A percentile compares a stretch with the other conserved stretches of the same genome.
Evolutionary conservation across 2,888 invertebrate species (phyloP).

Genomic region (Drosophila picticornis): DNA sequence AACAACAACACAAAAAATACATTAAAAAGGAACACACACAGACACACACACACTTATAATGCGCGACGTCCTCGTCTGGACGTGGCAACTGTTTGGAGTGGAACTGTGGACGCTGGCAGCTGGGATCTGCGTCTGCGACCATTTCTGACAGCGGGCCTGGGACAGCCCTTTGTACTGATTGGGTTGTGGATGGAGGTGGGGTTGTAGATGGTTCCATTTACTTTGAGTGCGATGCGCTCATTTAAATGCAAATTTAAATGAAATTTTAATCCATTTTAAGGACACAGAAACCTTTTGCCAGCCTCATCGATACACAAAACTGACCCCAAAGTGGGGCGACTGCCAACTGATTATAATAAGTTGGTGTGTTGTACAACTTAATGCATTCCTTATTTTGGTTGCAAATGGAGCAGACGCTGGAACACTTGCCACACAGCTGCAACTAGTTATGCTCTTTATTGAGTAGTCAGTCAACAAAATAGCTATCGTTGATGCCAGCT

Average conservation of each 20-base stretch:
- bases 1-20: slow-evolving; percentile 7
- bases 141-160: slow-evolving; percentile 21
- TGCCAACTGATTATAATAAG: slow-evolving; percentile 46
- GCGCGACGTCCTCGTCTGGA: slow-evolving; percentile 52
- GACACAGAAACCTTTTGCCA: slow-evolving; percentile 63
- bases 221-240: slow-evolving; percentile 78
- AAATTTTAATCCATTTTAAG: slow-evolving; percentile 84
- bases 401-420: slow-evolving; percentile 7
- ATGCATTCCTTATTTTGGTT: slow-evolving; percentile 24
- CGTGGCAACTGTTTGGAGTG: slow-evolving; percentile 37
- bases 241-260: slow-evolving; percentile 85
- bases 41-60: slow-evolving; percentile 51
- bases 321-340: slow-evolving; percentile 24
- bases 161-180: slow-evolving; percentile 49
- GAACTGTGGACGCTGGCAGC: slow-evolving; percentile 15
- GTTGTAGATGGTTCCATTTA: slow-evolving; percentile 44
- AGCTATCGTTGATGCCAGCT: slow-evolving; percentile 30
- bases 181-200: not conserved
- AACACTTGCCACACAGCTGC: slow-evolving; percentile 16
- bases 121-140: slow-evolving; percentile 23
- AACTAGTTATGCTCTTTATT: not conserved
- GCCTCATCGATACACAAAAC: slow-evolving; percentile 33
- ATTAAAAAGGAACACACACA: slow-evolving; percentile 19
- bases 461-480: slow-evolving; percentile 13
- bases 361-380: slow-evolving; percentile 42